Conservation (phyloP, 2,888 invertebrate genomes). For the Caenorhabditis sp. region DNA sequence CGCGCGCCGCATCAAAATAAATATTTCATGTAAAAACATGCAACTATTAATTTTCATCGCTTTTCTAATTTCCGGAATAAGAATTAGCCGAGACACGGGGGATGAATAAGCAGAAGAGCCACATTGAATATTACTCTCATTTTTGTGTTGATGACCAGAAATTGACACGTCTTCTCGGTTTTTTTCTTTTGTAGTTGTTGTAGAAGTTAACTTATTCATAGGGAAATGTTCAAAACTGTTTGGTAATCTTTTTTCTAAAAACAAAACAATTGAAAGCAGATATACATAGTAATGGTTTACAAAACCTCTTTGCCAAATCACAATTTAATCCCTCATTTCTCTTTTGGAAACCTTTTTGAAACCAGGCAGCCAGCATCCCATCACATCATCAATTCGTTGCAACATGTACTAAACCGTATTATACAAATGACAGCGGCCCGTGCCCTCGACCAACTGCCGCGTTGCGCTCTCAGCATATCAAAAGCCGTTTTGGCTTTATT, state of each 20-base stretch:
- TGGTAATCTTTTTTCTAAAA: too few species aligned
- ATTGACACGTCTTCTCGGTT: too few species aligned
- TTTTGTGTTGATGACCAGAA: slow-evolving; percentile 7
- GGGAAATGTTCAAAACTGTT: too few species aligned
- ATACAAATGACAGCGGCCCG: slow-evolving; percentile 52
- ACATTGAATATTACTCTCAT: slow-evolving; percentile 12
- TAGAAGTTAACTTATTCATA: too few species aligned
- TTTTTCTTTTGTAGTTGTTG: too few species aligned
- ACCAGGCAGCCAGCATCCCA: not conserved
- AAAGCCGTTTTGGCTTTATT: slow-evolving; percentile 44
- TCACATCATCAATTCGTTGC: slow-evolving; percentile 35
- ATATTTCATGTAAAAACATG: slow-evolving; percentile 60
- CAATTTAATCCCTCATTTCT: slow-evolving; percentile 49
- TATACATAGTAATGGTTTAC: slow-evolving; percentile 19
- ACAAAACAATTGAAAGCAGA: not conserved
- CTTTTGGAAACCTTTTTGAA: slow-evolving; percentile 13
- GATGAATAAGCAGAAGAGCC: slow-evolving; percentile 37
- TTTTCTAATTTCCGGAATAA: slow-evolving; percentile 58
- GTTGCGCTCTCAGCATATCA: slow-evolving; percentile 25
- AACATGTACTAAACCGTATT: slow-evolving; percentile 63
- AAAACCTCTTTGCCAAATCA: slow-evolving; percentile 50
- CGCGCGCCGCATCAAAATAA: slow-evolving; percentile 12
- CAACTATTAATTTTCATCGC: slow-evolving; percentile 52
- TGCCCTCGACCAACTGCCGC: slow-evolving; percentile 15
- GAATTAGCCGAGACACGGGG: slow-evolving; percentile 31